phyloP scores from a whole-genome alignment of 2,113 vertebrate species.

The Helogale parvula region DNA sequence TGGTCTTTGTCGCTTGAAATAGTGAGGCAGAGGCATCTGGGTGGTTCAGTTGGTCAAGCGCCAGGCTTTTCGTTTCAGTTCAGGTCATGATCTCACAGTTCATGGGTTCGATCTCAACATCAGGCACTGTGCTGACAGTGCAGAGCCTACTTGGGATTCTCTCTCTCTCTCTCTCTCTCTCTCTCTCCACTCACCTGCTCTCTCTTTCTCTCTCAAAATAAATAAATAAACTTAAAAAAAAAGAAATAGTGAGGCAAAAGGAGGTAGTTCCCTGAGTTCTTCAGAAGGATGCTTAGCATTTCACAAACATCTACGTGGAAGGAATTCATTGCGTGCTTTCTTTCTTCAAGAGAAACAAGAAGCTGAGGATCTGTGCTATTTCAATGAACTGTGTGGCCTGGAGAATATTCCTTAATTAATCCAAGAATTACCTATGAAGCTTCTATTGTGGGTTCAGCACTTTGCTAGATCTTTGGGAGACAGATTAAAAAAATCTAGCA shows the following conservation, averaged over 20 bases:
- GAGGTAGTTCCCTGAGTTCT: background rate
- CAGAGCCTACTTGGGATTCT: too few relatives aligned
- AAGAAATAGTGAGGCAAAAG: background rate
- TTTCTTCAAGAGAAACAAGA: background rate
- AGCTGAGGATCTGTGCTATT: background rate
- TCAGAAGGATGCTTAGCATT: background rate
- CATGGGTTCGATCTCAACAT: too few relatives aligned
- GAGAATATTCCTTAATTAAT: background rate
- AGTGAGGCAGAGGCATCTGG: background rate
- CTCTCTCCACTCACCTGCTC: too few relatives aligned
- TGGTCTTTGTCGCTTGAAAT: background rate
- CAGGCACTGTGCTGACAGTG: too few relatives aligned
- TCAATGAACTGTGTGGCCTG: background rate
- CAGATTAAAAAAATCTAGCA: background rate
- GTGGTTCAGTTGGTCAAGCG: too few relatives aligned
- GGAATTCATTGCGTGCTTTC: background rate
- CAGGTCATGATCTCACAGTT: too few relatives aligned
- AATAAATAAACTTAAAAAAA: background rate
- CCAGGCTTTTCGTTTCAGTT: too few relatives aligned
- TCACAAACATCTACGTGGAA: constrained; percentile 10
- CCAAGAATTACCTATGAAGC: background rate
- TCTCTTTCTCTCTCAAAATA: too few relatives aligned
- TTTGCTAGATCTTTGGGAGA: background rate
- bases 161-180: too few relatives aligned
- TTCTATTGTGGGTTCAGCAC: background rate